phyloP scores from a whole-genome alignment of 2,888 invertebrate species.

The Eilema griseolum region DNA sequence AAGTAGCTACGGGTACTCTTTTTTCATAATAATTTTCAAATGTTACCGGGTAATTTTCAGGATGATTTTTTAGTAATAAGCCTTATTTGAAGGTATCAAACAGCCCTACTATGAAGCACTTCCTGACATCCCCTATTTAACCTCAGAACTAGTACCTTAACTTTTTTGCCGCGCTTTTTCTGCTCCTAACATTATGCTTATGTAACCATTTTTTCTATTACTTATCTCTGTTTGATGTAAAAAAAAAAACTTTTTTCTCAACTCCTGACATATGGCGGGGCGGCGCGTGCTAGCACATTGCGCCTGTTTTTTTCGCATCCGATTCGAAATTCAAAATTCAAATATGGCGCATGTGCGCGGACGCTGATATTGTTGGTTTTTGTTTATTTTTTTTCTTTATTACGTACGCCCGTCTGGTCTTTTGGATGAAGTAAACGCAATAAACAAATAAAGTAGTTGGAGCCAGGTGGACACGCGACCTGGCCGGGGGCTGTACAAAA shows the following conservation, averaged over 20 bases:
- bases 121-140: conserved; percentile 76
- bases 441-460: conserved; percentile 63
- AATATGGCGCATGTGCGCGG: conserved; percentile 79
- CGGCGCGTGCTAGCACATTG: conserved; percentile 85
- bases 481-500: conserved; percentile 23
- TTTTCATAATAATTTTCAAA: too few relatives aligned
- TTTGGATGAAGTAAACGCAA: conserved; percentile 55
- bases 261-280: conserved; percentile 71
- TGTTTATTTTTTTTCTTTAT: conserved; percentile 65
- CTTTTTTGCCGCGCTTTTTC: conserved; percentile 79
- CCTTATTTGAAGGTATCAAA: neutral
- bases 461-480: conserved; percentile 49
- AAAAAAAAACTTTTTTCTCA: conserved; percentile 74
- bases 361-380: conserved; percentile 70
- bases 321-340: conserved; percentile 80
- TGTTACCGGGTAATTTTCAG: too few relatives aligned
- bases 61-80: neutral
- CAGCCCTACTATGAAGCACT: conserved; percentile 57
- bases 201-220: conserved; percentile 81
- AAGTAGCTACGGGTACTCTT: too few relatives aligned
- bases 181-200: conserved; percentile 84
- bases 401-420: conserved; percentile 67
- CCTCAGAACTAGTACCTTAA: conserved; percentile 70
- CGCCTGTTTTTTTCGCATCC: conserved; percentile 85
- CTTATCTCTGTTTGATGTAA: conserved; percentile 82